These are phyloP conservation scores for Carassius gibelio DNA, from an alignment of 2,113 vertebrate species.

Conservation along the genomic window DNA sequence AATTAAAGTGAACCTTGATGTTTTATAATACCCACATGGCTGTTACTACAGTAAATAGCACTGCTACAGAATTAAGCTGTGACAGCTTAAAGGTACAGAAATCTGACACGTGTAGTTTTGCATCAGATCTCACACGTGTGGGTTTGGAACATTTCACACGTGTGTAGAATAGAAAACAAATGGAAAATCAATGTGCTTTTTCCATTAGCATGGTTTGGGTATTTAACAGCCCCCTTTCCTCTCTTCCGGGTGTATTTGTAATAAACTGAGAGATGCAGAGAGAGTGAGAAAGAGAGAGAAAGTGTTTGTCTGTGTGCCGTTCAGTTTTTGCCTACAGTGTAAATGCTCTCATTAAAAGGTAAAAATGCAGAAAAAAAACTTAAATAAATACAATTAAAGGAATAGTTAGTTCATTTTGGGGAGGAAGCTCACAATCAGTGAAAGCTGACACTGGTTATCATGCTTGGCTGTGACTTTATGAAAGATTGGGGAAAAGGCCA, in stretches of 20 bases:
- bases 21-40: background rate
- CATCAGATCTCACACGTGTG: background rate
- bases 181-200: background rate
- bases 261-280: background rate
- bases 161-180: background rate
- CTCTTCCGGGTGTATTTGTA: background rate
- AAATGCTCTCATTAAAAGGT: too few relatives aligned
- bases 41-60: background rate
- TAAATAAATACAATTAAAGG: too few relatives aligned
- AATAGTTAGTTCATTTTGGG: background rate
- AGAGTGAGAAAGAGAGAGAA: background rate
- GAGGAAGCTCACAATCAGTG: constrained; percentile 16
- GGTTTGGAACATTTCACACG: background rate
- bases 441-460: constrained; percentile 28
- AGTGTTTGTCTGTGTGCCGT: background rate
- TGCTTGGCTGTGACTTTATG: constrained; percentile 42
- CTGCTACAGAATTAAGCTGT: background rate
- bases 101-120: background rate
- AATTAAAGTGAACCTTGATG: background rate
- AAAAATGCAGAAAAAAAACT: too few relatives aligned
- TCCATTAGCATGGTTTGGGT: background rate
- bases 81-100: background rate
- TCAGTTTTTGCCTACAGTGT: background rate
- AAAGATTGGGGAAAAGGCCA: constrained; percentile 50
- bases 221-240: constrained; percentile 3